phyloP scores from a whole-genome alignment of 2,113 vertebrate genomes.

The Laticauda colubrina region DNA sequence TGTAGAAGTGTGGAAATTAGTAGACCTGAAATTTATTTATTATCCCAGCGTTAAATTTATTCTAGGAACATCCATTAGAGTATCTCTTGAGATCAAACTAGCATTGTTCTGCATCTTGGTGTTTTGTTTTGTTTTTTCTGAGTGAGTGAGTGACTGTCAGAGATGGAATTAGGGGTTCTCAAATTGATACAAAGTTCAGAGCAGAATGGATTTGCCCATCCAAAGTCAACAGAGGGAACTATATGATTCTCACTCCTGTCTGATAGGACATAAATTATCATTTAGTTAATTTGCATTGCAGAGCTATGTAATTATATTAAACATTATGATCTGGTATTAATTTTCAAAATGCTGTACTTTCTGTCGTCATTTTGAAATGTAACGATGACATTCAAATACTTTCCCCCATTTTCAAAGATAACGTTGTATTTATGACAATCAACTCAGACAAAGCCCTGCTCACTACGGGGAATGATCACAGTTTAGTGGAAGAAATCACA shows the following conservation, averaged over 20 bases:
- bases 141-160: not conserved
- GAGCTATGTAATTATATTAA: not conserved
- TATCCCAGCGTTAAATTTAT: not conserved
- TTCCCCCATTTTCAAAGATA: not conserved
- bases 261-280: not conserved
- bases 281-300: not conserved
- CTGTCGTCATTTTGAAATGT: not conserved
- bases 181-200: not conserved
- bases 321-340: not conserved
- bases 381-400: not conserved
- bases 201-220: not conserved
- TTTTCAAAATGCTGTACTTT: not conserved
- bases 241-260: not conserved
- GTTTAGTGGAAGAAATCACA: too few relatives aligned
- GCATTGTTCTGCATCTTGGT: not conserved
- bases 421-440: not conserved
- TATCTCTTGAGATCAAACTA: not conserved
- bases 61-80: not conserved
- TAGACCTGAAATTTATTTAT: not conserved
- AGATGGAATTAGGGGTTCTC: not conserved
- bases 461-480: too few relatives aligned
- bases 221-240: not conserved
- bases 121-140: not conserved
- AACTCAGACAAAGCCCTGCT: too few relatives aligned
- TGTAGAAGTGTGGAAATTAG: not conserved